Conservation (phyloP, 2,888 invertebrate species). For the Strigamia maritima region DNA sequence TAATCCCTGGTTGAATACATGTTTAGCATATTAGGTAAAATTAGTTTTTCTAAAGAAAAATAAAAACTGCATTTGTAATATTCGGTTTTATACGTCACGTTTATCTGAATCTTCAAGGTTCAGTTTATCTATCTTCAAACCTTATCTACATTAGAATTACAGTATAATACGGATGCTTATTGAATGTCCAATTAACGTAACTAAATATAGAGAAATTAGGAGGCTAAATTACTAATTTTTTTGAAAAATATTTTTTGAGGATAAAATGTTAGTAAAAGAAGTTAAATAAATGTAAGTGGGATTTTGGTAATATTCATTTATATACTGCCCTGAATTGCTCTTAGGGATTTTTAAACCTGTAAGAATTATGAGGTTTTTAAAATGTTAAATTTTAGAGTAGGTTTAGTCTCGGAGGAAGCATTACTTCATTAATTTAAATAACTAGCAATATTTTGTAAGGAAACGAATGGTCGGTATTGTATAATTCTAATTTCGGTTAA, state of each 20-base stretch:
- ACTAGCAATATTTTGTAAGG: neutral
- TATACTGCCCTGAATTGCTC: neutral
- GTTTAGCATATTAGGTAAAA: too few species aligned
- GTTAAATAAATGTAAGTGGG: neutral
- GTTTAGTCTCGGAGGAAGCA: neutral
- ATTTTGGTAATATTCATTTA: neutral
- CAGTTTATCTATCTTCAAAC: too few species aligned
- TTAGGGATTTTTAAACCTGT: neutral
- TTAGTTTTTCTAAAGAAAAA: too few species aligned
- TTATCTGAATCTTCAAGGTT: neutral
- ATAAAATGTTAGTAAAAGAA: neutral
- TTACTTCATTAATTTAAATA: neutral
- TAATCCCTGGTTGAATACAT: too few species aligned
- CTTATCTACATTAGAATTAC: too few species aligned
- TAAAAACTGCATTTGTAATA: too few species aligned
- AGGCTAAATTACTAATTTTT: neutral
- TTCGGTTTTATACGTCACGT: neutral
- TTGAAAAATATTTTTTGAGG: neutral
- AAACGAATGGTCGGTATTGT: neutral
- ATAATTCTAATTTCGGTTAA: neutral
- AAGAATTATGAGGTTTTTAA: conserved; percentile 5
- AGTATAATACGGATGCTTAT: neutral
- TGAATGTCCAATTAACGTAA: neutral
- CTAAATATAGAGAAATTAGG: neutral
- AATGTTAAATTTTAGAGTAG: neutral